Conservation (phyloP, 2,888 invertebrate genomes). For the Dolomedes plantarius region DNA sequence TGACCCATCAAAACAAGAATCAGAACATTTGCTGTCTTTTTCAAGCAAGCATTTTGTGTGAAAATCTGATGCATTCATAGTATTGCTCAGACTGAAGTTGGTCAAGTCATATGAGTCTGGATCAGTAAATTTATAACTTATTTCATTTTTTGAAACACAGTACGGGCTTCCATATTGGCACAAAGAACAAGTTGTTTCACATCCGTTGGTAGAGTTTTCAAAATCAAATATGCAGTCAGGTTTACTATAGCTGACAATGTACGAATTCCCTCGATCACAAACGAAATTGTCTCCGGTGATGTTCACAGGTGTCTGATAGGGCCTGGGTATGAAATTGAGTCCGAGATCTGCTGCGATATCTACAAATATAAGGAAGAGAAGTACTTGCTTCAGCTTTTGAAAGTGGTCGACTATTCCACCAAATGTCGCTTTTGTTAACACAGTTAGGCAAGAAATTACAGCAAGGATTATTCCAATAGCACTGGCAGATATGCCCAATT, state of each 20-base stretch:
- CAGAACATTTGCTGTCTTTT: not conserved
- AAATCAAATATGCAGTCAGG: not conserved
- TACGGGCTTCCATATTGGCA: not conserved
- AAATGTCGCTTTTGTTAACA: slow-evolving; percentile 62
- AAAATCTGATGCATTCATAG: too few relatives aligned
- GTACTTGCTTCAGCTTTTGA: slow-evolving; percentile 42
- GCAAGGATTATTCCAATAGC: slow-evolving; percentile 67
- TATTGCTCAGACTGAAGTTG: too few relatives aligned
- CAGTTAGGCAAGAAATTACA: slow-evolving; percentile 70
- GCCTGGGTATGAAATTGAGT: slow-evolving; percentile 49
- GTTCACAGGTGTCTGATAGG: not conserved
- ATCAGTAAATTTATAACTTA: too few relatives aligned
- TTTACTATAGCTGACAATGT: not conserved
- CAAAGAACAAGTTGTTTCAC: not conserved
- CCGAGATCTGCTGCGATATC: slow-evolving; percentile 40
- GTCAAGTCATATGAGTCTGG: too few relatives aligned
- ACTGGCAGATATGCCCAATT: slow-evolving; percentile 58
- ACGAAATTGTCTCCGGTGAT: not conserved
- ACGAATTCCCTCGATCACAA: not conserved
- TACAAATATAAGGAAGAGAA: slow-evolving; percentile 21
- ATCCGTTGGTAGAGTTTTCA: not conserved
- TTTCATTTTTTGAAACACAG: not conserved
- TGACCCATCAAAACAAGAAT: not conserved
- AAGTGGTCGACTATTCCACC: slow-evolving; percentile 71
- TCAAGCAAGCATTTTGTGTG: not conserved